phyloP scores from a whole-genome alignment of 2,797 vertebrate genomes.

The Acanthurus leucopareius region DNA sequence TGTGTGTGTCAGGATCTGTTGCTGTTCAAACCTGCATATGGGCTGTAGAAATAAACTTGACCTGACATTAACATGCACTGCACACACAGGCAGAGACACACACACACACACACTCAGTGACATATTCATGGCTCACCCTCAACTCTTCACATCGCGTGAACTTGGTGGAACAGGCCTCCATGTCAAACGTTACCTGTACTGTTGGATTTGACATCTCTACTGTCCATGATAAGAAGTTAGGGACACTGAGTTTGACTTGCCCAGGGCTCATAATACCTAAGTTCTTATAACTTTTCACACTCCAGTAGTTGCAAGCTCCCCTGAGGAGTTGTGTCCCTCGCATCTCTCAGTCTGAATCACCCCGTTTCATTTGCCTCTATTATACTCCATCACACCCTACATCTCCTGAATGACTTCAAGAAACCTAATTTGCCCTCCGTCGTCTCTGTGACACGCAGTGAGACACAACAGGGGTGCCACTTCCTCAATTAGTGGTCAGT shows the following conservation, averaged over 20 bases:
- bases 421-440: constrained; percentile 69
- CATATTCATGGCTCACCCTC: constrained; percentile 24
- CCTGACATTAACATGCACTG: constrained; percentile 19
- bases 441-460: constrained; percentile 57
- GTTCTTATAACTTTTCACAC: constrained; percentile 69
- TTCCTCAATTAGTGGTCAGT: constrained; percentile 83
- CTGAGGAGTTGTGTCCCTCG: constrained; percentile 62
- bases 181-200: constrained; percentile 53
- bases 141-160: constrained; percentile 25
- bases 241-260: constrained; percentile 61
- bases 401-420: constrained; percentile 67
- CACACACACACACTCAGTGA: background rate
- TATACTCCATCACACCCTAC: constrained; percentile 69
- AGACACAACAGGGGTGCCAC: constrained; percentile 70
- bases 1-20: constrained; percentile 16
- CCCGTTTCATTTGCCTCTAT: constrained; percentile 76
- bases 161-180: constrained; percentile 12
- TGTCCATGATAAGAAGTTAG: constrained; percentile 52
- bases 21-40: background rate
- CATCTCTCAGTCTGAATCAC: constrained; percentile 70
- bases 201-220: constrained; percentile 56
- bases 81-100: background rate
- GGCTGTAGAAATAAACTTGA: constrained; percentile 21
- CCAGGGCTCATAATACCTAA: constrained; percentile 60
- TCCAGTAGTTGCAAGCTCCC: constrained; percentile 42